Evolutionary conservation across 2,113 vertebrate species (phyloP), one percentile per base, ranked within the genome.

Genomic region (Corapipo altera): DNA sequence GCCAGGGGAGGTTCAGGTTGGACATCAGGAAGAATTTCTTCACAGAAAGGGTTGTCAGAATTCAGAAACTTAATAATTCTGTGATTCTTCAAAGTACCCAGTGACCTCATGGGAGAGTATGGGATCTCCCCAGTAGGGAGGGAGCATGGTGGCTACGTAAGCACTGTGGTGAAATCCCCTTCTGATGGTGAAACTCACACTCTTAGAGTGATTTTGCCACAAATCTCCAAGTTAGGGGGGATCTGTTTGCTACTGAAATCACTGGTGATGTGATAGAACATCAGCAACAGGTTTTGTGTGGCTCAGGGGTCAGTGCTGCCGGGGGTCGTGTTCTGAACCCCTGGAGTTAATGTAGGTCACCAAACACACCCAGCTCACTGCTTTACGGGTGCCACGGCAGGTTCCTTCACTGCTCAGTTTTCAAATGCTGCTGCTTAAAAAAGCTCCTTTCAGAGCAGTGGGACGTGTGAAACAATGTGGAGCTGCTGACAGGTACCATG

Each of bases 401-500:
- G 46, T 26, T 1, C 26, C 89, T 66, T 49, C 58, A 15, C 3
- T 49, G 80, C 84, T 92, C 9, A 1, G 44, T 21, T 73, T n/a
- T 37, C 61, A 80, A 70, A 43, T 0, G 26, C 46, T 82, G 79
- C 77, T 91, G 30, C 89, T 54, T 52, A 51, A 77, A 91, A 95
- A 74, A 91, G 91, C 61, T 89, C 69, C 59, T 89, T 37, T 30
- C 24, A n/a, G 89, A 89, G 73, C 85, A 84, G 94, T 67, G 46
- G 89, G 93, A 95, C 33, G 70, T 74, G 87, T 67, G 93, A 81
- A 93, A 77, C 91, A 86, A 85, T 30, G 81, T 35, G 24, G 17
- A 88, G 18, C 86, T 80, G 85, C 96, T 94, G 96, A 55, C 95
- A 95, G 95, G 88, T 89, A 39, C 93, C 92, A 87, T 85, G 93